Base-by-base conservation (phyloP, 2,113 vertebrate species). In the Tachycineta bicolor region DNA sequence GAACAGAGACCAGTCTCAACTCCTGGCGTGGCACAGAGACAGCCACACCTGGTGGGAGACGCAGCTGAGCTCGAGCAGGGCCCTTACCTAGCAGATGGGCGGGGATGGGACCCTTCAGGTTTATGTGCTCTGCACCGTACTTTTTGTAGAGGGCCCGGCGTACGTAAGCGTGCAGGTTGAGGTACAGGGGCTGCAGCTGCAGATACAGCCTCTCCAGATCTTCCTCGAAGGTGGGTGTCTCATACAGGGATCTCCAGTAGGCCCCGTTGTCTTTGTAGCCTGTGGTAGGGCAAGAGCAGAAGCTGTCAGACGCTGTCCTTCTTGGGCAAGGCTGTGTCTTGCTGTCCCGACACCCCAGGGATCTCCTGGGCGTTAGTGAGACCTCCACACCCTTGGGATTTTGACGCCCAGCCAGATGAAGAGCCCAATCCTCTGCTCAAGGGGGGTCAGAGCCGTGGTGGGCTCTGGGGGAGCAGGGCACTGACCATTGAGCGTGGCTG, bases 81-180 rank as follows among this genome's bases (percentile, higher is more conserved):
- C 39, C 64, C 98, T 98, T 93, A 99, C 99, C 99, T 46, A 99
- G 97, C 77, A 99, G 96, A 64, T 99, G 99, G 65, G 99, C 99
- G 43, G 99, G 99, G 59, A 99, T 99, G 58, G 99, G 99, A n/a
- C 99, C 99, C 90, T 97, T 98, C 63, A 99, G 98, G 96, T 99
- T 99, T 93, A 99, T 95, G 83, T n/a, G 39, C 16, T 98, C n/a
- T 1, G 95, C 5, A 10, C 99, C 99, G 2, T 99, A 99, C 22
- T 98, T 99, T 28, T 97, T 99, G 90, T 98, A 97, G 44, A 99
- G 98, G 31, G 98, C 98, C 18, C 99, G 98, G 80, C 99, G 99
- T n/a, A 99, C 99, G 0, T 99, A 99, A 41, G 99, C 98, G 0
- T 99, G 99, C 5, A 99, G 95, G 71, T 99, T 98, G 90, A 98